Evolutionary conservation across 2,888 invertebrate species (phyloP).

Genomic region (Sphaeridia pumilis): DNA sequence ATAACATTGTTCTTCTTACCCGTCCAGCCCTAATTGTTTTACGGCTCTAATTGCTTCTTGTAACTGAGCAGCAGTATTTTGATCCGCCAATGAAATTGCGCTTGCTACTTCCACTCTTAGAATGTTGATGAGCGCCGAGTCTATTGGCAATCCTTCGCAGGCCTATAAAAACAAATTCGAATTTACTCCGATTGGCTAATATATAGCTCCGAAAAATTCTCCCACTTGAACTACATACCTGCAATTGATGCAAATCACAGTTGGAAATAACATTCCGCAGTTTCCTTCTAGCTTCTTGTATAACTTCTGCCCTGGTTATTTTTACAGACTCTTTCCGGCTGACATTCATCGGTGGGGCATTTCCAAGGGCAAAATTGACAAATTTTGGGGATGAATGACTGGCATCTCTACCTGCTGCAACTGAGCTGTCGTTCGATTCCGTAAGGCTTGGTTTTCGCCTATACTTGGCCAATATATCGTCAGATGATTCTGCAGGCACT

Average conservation of each 20-base stretch:
- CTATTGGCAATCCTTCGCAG: conserved; percentile 11
- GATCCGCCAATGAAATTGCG: conserved; percentile 65
- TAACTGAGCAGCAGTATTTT: conserved; percentile 62
- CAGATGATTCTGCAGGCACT: conserved; percentile 56
- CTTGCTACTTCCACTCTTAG: conserved; percentile 66
- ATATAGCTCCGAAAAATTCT: no score
- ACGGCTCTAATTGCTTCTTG: conserved; percentile 73
- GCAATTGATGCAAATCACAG: conserved; percentile 49
- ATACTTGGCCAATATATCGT: conserved; percentile 92
- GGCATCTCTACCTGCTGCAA: conserved; percentile 1
- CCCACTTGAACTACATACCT: no score
- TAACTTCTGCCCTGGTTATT: conserved; percentile 29
- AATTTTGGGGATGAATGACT: conserved; percentile 36
- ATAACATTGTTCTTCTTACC: conserved; percentile 38
- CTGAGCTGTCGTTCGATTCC: conserved; percentile 45
- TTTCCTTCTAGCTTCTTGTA: conserved; percentile 67
- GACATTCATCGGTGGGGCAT: conserved; percentile 14
- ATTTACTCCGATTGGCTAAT: no score
- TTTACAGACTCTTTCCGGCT: conserved; percentile 32
- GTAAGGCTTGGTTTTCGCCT: conserved; percentile 45
- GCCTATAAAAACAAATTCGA: no score
- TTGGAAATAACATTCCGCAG: conserved; percentile 79
- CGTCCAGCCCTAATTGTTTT: conserved; percentile 54
- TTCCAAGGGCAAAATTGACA: conserved; percentile 37
- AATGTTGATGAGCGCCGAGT: conserved; percentile 48